Percentiles rank a stretch among this genome's conserved stretches.
Evolutionary conservation across 2,888 invertebrate species (phyloP).

Genomic region (Trichopoda pennipes): DNA sequence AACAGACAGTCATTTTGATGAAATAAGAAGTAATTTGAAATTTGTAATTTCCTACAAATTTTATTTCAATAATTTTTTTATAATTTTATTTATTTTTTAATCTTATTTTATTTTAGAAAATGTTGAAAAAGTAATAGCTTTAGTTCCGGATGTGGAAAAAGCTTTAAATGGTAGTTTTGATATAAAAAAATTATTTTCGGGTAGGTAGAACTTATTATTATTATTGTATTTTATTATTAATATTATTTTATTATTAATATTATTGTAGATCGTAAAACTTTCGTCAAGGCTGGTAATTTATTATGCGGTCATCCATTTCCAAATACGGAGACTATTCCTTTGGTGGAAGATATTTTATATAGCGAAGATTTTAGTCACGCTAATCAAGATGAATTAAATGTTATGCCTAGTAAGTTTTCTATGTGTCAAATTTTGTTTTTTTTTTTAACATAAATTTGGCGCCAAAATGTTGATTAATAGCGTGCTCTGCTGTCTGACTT

Average conservation of each 20-base stretch:
- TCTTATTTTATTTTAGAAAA: constrained; percentile 71
- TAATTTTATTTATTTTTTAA: neutral
- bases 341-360: constrained; percentile 78
- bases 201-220: no score
- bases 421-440: no score
- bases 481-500: no score
- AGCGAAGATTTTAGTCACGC: constrained; percentile 79
- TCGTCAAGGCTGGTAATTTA: constrained; percentile 83
- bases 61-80: no score
- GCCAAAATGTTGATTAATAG: no score
- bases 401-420: constrained; percentile 79
- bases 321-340: constrained; percentile 78
- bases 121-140: constrained; percentile 73
- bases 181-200: constrained; percentile 79
- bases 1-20: constrained; percentile 77
- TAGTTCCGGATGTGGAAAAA: constrained; percentile 77
- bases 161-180: constrained; percentile 78
- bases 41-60: constrained; percentile 1
- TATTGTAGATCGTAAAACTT: constrained; percentile 76
- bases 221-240: no score
- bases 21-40: constrained; percentile 76
- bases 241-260: neutral
- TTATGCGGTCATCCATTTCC: constrained; percentile 84
- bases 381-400: constrained; percentile 78
- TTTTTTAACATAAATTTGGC: no score